These are phyloP conservation scores for Dasypogon diadema DNA, from an alignment of 2,888 invertebrate species.

Conservation along the genomic window DNA sequence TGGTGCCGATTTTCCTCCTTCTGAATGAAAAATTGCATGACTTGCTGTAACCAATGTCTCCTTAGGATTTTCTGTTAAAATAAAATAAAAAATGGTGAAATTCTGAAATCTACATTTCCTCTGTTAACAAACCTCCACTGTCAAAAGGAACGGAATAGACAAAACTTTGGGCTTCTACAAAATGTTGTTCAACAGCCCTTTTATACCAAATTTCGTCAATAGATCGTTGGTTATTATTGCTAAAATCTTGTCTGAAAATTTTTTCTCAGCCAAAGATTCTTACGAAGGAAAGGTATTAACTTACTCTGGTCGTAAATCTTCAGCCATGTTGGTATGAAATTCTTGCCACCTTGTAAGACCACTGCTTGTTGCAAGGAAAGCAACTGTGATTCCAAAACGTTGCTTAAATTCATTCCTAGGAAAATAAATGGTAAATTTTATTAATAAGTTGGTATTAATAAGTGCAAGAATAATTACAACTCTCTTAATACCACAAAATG, in stretches of 20 bases:
- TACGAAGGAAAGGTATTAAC: no score
- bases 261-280: no score
- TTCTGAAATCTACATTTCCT: constrained; percentile 15
- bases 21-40: constrained; percentile 81
- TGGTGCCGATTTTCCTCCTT: constrained; percentile 74
- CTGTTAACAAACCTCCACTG: constrained; percentile 67
- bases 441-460: neutral
- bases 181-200: constrained; percentile 88
- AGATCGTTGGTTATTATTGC: constrained; percentile 79
- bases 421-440: constrained; percentile 48
- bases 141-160: constrained; percentile 84
- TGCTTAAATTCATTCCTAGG: constrained; percentile 83
- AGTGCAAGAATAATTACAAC: no score
- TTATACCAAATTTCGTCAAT: constrained; percentile 92
- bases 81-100: neutral
- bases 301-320: constrained; percentile 67
- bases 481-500: no score
- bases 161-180: constrained; percentile 81
- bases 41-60: constrained; percentile 85
- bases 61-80: constrained; percentile 61
- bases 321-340: constrained; percentile 72
- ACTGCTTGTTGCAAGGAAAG: constrained; percentile 91
- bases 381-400: constrained; percentile 85
- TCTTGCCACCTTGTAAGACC: constrained; percentile 92
- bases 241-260: constrained; percentile 76